Evolutionary conservation across 2,888 invertebrate genomes (phyloP).

Genomic region (Catocala nupta): DNA sequence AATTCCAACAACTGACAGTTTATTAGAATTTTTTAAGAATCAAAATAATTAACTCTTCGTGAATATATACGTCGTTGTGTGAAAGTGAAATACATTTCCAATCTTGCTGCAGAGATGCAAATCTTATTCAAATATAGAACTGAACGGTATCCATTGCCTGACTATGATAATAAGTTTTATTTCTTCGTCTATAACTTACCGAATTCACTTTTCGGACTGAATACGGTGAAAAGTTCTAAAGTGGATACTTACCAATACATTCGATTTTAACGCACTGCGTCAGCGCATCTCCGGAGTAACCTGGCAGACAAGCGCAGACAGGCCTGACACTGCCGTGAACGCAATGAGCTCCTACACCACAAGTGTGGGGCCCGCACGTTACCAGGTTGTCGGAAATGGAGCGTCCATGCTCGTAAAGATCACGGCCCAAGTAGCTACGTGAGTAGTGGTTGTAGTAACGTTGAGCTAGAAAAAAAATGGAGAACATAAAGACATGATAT

Average conservation of each 20-base stretch:
- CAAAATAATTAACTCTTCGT: too few relatives aligned
- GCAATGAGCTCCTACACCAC: slow-evolving; percentile 90
- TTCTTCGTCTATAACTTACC: too few relatives aligned
- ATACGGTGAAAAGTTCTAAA: too few relatives aligned
- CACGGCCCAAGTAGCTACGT: slow-evolving; percentile 70
- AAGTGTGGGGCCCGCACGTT: slow-evolving; percentile 88
- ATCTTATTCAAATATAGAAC: too few relatives aligned
- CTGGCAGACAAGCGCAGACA: slow-evolving; percentile 93
- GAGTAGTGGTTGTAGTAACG: slow-evolving; percentile 70
- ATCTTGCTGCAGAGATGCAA: too few relatives aligned
- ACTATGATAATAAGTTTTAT: too few relatives aligned
- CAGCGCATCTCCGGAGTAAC: slow-evolving; percentile 93
- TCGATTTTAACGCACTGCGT: slow-evolving; percentile 91
- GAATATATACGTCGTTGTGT: too few relatives aligned
- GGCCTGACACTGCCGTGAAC: slow-evolving; percentile 90
- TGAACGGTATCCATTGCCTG: too few relatives aligned
- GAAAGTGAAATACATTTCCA: too few relatives aligned
- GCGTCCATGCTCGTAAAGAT: slow-evolving; percentile 78
- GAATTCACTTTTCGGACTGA: too few relatives aligned
- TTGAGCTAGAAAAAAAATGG: slow-evolving; percentile 61
- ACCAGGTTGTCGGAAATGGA: slow-evolving; percentile 81
- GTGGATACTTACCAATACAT: slow-evolving; percentile 87
- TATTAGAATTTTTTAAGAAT: too few relatives aligned
- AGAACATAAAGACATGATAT: background rate
- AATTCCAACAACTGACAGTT: too few relatives aligned